Base-by-base conservation (phyloP, 2,113 vertebrate genomes). In the Proteles cristata region DNA sequence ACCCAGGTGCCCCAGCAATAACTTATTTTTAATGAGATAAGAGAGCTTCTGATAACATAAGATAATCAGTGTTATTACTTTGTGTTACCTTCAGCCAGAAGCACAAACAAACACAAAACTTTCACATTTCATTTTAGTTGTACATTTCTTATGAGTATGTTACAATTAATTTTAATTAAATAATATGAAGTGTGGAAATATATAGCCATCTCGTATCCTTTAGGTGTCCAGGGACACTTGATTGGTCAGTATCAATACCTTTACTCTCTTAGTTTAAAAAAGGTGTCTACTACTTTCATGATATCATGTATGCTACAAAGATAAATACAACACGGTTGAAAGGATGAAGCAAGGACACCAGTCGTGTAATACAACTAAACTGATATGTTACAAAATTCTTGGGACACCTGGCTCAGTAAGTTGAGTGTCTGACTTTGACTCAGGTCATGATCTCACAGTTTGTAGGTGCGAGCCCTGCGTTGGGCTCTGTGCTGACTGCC, bases 141-240 rank as follows among this genome's bases (percentile, higher is more conserved):
- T 53, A 48, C 5, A 48, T 96, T 26, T 93, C 58, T 85, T 26
- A 86, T 85, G 26, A 35, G 12, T 48, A 87, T 2, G 0, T 80
- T 50, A 71, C 25, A 53, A 65, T 76, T 68, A 71, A 84, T 61
- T 88, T 84, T 95, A 81, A 89, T 77, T 82, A 76, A 39, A 53
- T 77, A 77, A 88, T 96, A 93, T 95, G 33, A 88, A 96, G 66
- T 94, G 88, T 58, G 33, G 74, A 77, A 82, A 86, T 50, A 25
- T 45, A 53, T 15, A 68, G n/a, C 53, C 26, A 85, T 76, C 25
- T 48, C 76, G 0, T 66, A 66, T 73, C 93, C 26, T 35, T 95
- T 58, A 88, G 28, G 33, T 93, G 15, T 33, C 33, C 71, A 88
- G 39, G 5, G 17, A 90, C 28, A 81, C 17, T 66, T 85, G n/a